Conservation (phyloP, 2,888 invertebrate species). For the Zygothrica quintamaculata region DNA sequence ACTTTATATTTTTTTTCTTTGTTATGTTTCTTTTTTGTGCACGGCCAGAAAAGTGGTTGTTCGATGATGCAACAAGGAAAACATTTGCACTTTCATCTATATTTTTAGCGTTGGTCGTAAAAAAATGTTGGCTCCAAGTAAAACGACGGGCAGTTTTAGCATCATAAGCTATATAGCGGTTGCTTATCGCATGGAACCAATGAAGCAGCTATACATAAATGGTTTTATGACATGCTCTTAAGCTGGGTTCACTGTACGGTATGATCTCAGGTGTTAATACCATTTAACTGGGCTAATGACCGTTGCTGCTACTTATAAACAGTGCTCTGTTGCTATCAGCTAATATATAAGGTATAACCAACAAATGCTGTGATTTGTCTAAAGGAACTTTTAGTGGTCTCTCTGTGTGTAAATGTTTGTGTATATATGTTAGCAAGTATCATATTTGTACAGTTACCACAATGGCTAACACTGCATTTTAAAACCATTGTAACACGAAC, state of each 20-base stretch:
- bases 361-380: slow-evolving; percentile 11
- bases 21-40: slow-evolving; percentile 4
- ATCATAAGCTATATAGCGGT: slow-evolving; percentile 46
- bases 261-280: slow-evolving; percentile 38
- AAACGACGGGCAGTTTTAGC: slow-evolving; percentile 31
- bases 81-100: slow-evolving; percentile 46
- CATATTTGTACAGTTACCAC: slow-evolving; percentile 56
- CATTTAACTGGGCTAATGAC: slow-evolving; percentile 44
- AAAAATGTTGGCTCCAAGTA: slow-evolving; percentile 36
- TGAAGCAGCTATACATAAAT: slow-evolving; percentile 43
- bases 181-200: slow-evolving; percentile 52
- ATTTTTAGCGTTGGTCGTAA: slow-evolving; percentile 51
- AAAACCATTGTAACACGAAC: slow-evolving; percentile 70
- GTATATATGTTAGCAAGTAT: slow-evolving; percentile 48
- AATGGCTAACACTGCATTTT: slow-evolving; percentile 49
- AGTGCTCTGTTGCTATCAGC: slow-evolving; percentile 3
- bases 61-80: slow-evolving; percentile 38
- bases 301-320: slow-evolving; percentile 14
- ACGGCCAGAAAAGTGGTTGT: too few species aligned
- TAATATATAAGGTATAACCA: slow-evolving; percentile 54
- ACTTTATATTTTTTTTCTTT: slow-evolving; percentile 7
- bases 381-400: slow-evolving; percentile 2
- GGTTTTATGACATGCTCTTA: slow-evolving; percentile 27
- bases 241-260: slow-evolving; percentile 3
- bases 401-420: slow-evolving; percentile 14